These are phyloP conservation scores for Myxocyprinus asiaticus DNA, from an alignment of 2,113 vertebrate genomes.

Conservation along the genomic window DNA sequence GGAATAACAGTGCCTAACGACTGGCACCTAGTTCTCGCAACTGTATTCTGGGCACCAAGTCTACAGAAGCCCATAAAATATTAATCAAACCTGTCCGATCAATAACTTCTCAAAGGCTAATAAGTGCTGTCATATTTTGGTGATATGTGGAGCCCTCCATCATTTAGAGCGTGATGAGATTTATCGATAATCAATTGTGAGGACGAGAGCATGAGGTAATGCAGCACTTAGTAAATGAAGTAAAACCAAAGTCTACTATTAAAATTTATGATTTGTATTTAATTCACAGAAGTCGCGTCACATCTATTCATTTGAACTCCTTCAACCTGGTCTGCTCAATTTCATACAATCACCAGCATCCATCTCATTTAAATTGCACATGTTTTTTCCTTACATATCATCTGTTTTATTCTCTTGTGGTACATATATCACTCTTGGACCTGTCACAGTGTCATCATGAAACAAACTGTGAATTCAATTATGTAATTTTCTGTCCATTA, in stretches of 20 bases:
- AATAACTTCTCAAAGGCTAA: conserved; percentile 99
- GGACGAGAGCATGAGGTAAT: conserved; percentile 95
- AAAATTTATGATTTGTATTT: conserved; percentile 78
- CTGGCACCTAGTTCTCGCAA: background rate
- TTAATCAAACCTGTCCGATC: conserved; percentile 85
- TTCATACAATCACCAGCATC: background rate
- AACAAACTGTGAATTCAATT: conserved; percentile 1
- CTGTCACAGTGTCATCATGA: conserved; percentile 23
- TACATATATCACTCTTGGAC: conserved; percentile 6
- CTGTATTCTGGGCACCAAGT: conserved; percentile 20
- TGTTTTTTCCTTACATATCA: background rate
- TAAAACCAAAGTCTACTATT: conserved; percentile 71
- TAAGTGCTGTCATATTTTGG: conserved; percentile 88
- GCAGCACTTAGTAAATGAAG: conserved; percentile 99
- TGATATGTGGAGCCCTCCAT: conserved; percentile 91
- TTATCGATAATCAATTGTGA: conserved; percentile 96
- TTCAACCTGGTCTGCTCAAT: conserved; percentile 26
- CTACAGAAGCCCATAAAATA: conserved; percentile 40
- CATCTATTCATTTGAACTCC: conserved; percentile 75
- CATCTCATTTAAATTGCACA: conserved; percentile 7
- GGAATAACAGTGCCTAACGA: too few species aligned
- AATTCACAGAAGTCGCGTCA: conserved; percentile 77
- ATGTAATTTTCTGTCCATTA: conserved; percentile 44
- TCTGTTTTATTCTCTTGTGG: too few species aligned
- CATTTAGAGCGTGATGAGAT: conserved; percentile 86